These are phyloP conservation scores for Hololepta plana DNA, from an alignment of 2,888 invertebrate species.

Conservation along the genomic window DNA sequence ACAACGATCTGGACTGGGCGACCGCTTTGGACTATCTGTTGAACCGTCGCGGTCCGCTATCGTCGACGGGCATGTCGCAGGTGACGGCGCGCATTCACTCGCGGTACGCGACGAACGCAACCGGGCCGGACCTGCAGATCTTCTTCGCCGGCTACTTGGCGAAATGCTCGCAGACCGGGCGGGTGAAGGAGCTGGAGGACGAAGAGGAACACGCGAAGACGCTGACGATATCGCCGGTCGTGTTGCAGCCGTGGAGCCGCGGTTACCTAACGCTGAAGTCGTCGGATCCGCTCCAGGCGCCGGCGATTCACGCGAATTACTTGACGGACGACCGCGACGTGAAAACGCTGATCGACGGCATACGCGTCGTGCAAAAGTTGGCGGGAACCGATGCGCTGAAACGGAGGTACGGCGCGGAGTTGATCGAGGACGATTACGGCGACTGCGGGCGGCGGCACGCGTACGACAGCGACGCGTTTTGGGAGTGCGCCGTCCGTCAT, in stretches of 20 bases:
- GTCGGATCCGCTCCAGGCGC: conserved; percentile 47
- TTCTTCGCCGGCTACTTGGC: conserved; percentile 49
- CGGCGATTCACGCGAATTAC: conserved; percentile 64
- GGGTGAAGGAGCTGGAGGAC: conserved; percentile 24
- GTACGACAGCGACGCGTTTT: conserved; percentile 47
- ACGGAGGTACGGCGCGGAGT: conserved; percentile 36
- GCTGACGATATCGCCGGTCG: conserved; percentile 36
- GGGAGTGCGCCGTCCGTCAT: conserved; percentile 51
- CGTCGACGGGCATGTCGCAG: conserved; percentile 48
- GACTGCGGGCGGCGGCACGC: conserved; percentile 28
- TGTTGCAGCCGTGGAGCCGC: conserved; percentile 46
- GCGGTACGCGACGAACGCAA: conserved; percentile 35
- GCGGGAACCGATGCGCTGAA: conserved; percentile 37
- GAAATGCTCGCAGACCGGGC: conserved; percentile 35
- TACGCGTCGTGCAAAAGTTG: conserved; percentile 36
- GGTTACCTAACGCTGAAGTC: conserved; percentile 44
- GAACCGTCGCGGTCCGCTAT: conserved; percentile 39
- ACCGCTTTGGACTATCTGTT: conserved; percentile 40
- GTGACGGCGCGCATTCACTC: conserved; percentile 47
- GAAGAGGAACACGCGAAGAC: conserved; percentile 21
- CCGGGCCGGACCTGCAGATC: conserved; percentile 44
- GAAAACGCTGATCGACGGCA: conserved; percentile 41
- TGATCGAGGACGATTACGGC: conserved; percentile 29
- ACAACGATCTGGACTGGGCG: conserved; percentile 41
- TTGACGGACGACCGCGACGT: conserved; percentile 47